A percentile compares a stretch with the other conserved stretches of the same genome.
Conservation (phyloP, 2,113 vertebrate species). For the Dascyllus trimaculatus region DNA sequence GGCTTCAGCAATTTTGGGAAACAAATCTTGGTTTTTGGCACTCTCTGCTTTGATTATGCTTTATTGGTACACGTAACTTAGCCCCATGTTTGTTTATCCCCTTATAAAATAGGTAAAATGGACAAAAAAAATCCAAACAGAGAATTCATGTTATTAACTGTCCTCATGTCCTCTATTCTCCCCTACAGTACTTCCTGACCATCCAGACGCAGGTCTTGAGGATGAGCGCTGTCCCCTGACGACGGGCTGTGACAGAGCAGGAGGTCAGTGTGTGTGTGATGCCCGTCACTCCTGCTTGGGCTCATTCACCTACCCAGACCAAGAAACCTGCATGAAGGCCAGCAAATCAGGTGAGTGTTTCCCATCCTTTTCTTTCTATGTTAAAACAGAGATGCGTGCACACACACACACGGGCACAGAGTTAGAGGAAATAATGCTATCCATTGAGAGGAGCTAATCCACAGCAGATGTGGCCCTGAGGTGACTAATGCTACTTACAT, state of each 20-base stretch:
- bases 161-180: neutral
- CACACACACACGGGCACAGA: neutral
- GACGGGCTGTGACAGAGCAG: conserved; percentile 81
- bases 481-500: conserved; percentile 73
- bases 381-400: conserved; percentile 14
- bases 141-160: neutral
- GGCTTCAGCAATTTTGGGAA: conserved; percentile 7
- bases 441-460: conserved; percentile 71
- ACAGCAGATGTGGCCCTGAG: conserved; percentile 75
- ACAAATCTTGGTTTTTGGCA: conserved; percentile 19
- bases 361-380: neutral
- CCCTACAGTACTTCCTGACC: conserved; percentile 70
- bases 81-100: neutral
- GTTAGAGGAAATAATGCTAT: conserved; percentile 53
- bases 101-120: neutral
- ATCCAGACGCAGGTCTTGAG: conserved; percentile 77
- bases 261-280: conserved; percentile 81
- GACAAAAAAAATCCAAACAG: neutral
- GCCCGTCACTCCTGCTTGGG: conserved; percentile 80
- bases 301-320: conserved; percentile 80
- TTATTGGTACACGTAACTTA: neutral
- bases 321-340: conserved; percentile 78
- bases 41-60: neutral
- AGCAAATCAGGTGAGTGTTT: conserved; percentile 77
- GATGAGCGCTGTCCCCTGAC: conserved; percentile 82